phyloP scores from a whole-genome alignment of 2,113 vertebrate species.

The Callithrix jacchus region DNA sequence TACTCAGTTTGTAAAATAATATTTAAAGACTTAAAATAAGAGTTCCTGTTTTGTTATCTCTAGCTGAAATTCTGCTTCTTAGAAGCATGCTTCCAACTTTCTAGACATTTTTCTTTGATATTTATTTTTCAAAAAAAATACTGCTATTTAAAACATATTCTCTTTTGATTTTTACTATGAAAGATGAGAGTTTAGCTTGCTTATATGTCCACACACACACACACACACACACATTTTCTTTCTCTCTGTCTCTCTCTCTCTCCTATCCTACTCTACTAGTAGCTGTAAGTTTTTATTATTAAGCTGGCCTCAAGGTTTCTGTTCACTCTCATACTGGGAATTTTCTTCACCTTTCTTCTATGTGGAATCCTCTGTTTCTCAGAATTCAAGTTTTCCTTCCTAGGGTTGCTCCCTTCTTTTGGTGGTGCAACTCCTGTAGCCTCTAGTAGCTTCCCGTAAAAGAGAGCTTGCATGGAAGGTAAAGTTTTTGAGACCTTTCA shows the following conservation, averaged over 20 bases:
- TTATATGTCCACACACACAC: not conserved
- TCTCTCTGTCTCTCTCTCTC: not conserved
- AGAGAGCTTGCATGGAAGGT: not conserved
- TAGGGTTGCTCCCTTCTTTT: not conserved
- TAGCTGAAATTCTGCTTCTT: not conserved
- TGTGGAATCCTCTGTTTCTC: not conserved
- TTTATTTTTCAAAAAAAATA: not conserved
- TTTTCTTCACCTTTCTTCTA: not conserved
- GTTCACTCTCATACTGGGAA: not conserved
- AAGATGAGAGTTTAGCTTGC: not conserved
- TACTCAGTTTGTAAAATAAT: conserved; percentile 1
- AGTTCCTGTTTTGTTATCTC: not conserved
- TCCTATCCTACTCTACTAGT: not conserved
- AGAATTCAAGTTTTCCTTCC: not conserved
- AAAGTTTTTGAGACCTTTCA: conserved; percentile 8
- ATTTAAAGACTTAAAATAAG: not conserved
- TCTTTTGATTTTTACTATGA: not conserved
- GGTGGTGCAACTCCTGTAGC: not conserved
- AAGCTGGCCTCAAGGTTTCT: not conserved
- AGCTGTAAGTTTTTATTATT: not conserved
- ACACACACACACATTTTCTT: no score
- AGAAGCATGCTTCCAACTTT: not conserved
- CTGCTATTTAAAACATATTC: not conserved
- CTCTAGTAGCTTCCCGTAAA: not conserved
- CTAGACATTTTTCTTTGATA: not conserved